Evolutionary conservation across 1,140 invertebrate species (phyloP).

Genomic region (Gerris buenoi): DNA sequence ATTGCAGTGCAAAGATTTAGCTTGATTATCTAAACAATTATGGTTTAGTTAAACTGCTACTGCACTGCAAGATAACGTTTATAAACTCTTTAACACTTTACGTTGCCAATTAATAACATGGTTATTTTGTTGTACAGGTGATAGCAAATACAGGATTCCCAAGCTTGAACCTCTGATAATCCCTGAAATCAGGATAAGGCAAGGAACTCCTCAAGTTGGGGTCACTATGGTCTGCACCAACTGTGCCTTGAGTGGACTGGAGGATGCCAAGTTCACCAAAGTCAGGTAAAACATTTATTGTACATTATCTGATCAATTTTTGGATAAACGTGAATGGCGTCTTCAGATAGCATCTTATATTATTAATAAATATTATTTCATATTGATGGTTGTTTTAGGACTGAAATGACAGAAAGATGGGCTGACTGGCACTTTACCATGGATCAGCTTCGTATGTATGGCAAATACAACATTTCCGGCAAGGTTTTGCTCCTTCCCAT

Average conservation of each 20-base stretch:
- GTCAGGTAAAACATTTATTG: constrained; percentile 22
- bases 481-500: constrained; percentile 51
- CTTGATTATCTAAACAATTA: too few species aligned
- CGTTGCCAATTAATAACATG: too few species aligned
- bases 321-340: not conserved
- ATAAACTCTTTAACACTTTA: too few species aligned
- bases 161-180: constrained; percentile 23
- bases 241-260: constrained; percentile 21
- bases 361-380: too few species aligned
- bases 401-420: constrained; percentile 19
- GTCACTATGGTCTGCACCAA: constrained; percentile 20
- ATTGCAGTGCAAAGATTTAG: too few species aligned
- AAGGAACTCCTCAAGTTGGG: constrained; percentile 24
- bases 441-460: constrained; percentile 34
- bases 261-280: constrained; percentile 17
- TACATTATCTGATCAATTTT: not conserved
- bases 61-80: too few species aligned
- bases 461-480: constrained; percentile 48
- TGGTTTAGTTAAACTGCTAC: too few species aligned
- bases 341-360: too few species aligned
- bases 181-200: constrained; percentile 19
- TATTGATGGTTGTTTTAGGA: constrained; percentile 16
- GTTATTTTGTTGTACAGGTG: constrained; percentile 20
- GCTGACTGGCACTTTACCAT: constrained; percentile 24
- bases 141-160: constrained; percentile 24